Evolutionary conservation across 2,113 vertebrate species (phyloP).

Genomic region (Pedetes capensis): DNA sequence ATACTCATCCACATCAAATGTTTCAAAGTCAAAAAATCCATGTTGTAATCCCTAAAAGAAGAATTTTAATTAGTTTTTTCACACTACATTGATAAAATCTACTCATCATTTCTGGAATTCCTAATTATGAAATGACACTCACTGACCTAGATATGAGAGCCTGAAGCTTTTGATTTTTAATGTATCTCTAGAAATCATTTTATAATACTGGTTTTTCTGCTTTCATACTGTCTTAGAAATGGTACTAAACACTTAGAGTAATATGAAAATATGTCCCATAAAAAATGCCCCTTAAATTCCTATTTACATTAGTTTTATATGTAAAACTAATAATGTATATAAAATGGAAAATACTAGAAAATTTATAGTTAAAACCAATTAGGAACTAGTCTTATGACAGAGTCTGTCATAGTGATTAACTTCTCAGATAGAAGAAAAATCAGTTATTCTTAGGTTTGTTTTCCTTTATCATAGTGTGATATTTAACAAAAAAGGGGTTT

Average conservation of each 20-base stretch:
- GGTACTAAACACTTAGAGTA: neutral
- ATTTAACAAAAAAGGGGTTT: neutral
- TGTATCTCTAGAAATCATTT: neutral
- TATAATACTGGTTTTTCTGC: neutral
- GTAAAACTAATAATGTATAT: neutral
- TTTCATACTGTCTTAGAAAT: neutral
- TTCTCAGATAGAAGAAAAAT: neutral
- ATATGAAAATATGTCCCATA: neutral
- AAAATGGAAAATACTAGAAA: neutral
- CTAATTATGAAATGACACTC: neutral
- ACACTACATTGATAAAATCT: neutral
- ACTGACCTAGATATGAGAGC: neutral
- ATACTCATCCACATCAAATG: slow-evolving; percentile 96
- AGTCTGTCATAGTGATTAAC: neutral
- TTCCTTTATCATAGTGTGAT: neutral
- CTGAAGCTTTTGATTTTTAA: neutral
- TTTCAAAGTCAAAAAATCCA: slow-evolving; percentile 97
- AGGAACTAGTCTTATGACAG: neutral
- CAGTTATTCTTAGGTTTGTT: neutral
- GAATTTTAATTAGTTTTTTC: slow-evolving; percentile 72
- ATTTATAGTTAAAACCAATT: neutral
- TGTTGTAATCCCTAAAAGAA: slow-evolving; percentile 93
- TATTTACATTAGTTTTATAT: neutral
- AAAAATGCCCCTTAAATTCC: neutral
- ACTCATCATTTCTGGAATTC: neutral